Base-by-base conservation (phyloP, 1,140 invertebrate species). In the Campoletis sonorensis region DNA sequence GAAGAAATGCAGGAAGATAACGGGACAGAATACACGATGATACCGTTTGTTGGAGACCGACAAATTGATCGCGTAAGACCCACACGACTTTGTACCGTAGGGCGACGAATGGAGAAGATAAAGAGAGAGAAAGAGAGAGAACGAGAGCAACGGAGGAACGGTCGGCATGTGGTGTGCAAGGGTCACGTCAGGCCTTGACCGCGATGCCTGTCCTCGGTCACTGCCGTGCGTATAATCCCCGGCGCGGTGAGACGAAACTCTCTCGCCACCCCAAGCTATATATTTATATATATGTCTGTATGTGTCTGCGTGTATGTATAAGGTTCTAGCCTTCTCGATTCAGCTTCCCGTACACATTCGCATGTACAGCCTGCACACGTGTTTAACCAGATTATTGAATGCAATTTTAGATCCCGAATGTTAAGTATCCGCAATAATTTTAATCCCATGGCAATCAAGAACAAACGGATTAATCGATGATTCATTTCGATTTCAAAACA, bases 111-210 rank as follows among this genome's bases (percentile, higher is more conserved):
- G 71, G 16, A 70, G 67, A 70, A 15, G 67, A 70, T 70, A 70
- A 70, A 45, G 51, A 61, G 49, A 16, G 26, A 72, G 49, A 33
- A n/a, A 40, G 33, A 64, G 61, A 15, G 27, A 49, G 21, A 30
- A 3, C 30, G 61, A 37, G 27, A 68, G 40, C 18, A 40, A 79
- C 72, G 15, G 81, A 82, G 26, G 27, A 79, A 79, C 64, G 80
- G 73, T 77, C 58, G 73, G 21, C 30, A 45, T 51, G 71, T 33
- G 45, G 68, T 80, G 68, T 72, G 58, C 26, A 71, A 81, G 80
- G 80, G 80, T 81, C 79, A 81, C 79, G 80, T 68, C 75, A 78
- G 80, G 75, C 80, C 80, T 81, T 81, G 80, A 81, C 80, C 80
- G 76, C 45, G 71, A 78, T 78, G 75, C 75, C 75, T 78, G 75